Conservation (phyloP, 2,113 vertebrate genomes). For the Pao palembangensis region DNA sequence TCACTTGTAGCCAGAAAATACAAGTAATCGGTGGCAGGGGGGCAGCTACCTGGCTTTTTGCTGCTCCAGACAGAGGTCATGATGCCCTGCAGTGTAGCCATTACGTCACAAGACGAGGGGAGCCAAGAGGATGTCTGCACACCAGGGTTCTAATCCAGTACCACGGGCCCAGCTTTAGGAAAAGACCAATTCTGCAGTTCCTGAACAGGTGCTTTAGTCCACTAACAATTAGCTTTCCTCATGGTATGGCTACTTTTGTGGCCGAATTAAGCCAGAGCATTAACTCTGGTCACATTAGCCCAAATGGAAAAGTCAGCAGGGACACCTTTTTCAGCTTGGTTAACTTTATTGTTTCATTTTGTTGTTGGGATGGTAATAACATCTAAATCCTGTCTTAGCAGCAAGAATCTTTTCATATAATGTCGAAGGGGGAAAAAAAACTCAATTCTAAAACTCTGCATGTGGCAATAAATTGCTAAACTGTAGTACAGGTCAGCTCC, state of each 20-base stretch:
- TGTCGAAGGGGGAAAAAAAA: slow-evolving; percentile 57
- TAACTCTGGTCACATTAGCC: slow-evolving; percentile 71
- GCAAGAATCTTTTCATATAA: slow-evolving; percentile 56
- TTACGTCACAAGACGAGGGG: slow-evolving; percentile 43
- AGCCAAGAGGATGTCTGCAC: slow-evolving; percentile 60
- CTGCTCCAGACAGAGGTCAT: slow-evolving; percentile 52
- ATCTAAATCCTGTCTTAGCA: slow-evolving; percentile 67
- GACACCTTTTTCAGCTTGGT: slow-evolving; percentile 69
- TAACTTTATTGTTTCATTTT: slow-evolving; percentile 74
- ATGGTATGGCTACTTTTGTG: slow-evolving; percentile 73
- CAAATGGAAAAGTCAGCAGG: slow-evolving; percentile 76
- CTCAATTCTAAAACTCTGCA: slow-evolving; percentile 38
- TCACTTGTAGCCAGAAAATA: not conserved
- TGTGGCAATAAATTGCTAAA: slow-evolving; percentile 45
- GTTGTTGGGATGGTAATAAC: slow-evolving; percentile 61
- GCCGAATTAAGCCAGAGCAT: slow-evolving; percentile 71
- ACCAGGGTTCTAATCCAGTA: slow-evolving; percentile 63
- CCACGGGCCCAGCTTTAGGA: slow-evolving; percentile 51
- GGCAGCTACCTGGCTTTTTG: slow-evolving; percentile 26
- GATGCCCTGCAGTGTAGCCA: slow-evolving; percentile 59
- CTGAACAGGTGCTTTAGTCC: slow-evolving; percentile 73
- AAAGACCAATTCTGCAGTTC: slow-evolving; percentile 47
- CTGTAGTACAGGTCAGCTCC: slow-evolving; percentile 6
- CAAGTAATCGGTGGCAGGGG: slow-evolving; percentile 29
- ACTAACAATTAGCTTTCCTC: slow-evolving; percentile 64